Percentiles rank a stretch among this genome's conserved stretches.
phyloP scores from a whole-genome alignment of 2,797 vertebrate species.

The Emydoidea blandingii region DNA sequence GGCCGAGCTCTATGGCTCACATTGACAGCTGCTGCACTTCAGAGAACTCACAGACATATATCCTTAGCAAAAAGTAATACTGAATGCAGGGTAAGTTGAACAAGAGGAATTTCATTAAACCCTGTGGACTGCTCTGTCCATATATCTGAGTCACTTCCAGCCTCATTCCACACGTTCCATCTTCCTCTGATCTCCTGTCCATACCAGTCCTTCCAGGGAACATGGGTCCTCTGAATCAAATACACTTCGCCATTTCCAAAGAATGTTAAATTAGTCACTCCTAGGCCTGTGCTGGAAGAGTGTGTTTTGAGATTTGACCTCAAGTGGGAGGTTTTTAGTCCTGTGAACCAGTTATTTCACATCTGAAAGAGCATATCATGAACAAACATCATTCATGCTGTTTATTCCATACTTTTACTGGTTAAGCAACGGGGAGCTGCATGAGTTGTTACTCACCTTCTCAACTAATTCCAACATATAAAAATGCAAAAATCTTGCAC shows the following conservation, averaged over 20 bases:
- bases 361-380: neutral
- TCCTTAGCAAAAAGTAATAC: neutral
- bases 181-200: neutral
- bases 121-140: neutral
- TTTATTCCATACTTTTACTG: neutral
- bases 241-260: fast-evolving
- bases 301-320: neutral
- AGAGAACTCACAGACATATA: neutral
- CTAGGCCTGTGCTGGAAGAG: neutral
- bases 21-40: neutral
- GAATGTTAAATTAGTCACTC: neutral
- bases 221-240: neutral
- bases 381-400: neutral
- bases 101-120: neutral
- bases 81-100: neutral
- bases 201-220: neutral
- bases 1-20: neutral
- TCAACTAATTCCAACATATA: neutral
- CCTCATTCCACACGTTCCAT: neutral
- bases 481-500: neutral
- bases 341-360: neutral
- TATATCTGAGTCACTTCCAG: neutral
- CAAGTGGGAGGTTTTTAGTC: neutral
- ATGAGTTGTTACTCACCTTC: neutral
- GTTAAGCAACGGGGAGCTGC: neutral